phyloP scores from a whole-genome alignment of 2,113 vertebrate genomes.

The Ascaphus truei region DNA sequence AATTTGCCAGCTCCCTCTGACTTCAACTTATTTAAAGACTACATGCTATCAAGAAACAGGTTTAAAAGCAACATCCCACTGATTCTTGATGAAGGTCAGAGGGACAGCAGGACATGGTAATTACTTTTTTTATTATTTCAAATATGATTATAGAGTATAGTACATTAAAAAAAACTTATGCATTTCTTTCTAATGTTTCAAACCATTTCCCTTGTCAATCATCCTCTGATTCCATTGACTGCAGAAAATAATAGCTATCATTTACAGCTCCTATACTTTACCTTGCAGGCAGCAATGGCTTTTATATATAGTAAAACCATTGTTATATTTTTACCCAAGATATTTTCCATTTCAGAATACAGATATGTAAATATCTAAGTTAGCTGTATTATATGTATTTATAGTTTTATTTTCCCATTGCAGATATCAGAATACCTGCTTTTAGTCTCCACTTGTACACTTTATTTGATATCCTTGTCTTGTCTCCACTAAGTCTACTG shows the following conservation, averaged over 20 bases:
- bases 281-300: conserved; percentile 1
- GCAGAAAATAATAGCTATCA: not conserved
- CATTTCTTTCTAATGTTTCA: not conserved
- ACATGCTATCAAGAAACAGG: conserved; percentile 19
- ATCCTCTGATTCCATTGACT: not conserved
- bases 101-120: conserved; percentile 25
- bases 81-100: conserved; percentile 35
- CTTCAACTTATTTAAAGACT: conserved; percentile 39
- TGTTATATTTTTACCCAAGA: not conserved
- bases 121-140: conserved; percentile 31
- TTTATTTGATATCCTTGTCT: not conserved
- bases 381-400: not conserved
- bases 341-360: too few species aligned
- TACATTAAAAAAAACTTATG: conserved; percentile 29
- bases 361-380: not conserved
- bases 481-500: conserved; percentile 10
- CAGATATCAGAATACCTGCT: not conserved
- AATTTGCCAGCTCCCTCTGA: conserved; percentile 6
- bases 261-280: not conserved
- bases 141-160: conserved; percentile 31
- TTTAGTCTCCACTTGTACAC: not conserved
- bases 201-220: conserved; percentile 8
- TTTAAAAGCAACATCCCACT: conserved; percentile 32
- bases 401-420: not conserved
- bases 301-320: conserved; percentile 16